Base-by-base conservation (phyloP, 2,797 vertebrate species). In the Phalanger gymnotis region DNA sequence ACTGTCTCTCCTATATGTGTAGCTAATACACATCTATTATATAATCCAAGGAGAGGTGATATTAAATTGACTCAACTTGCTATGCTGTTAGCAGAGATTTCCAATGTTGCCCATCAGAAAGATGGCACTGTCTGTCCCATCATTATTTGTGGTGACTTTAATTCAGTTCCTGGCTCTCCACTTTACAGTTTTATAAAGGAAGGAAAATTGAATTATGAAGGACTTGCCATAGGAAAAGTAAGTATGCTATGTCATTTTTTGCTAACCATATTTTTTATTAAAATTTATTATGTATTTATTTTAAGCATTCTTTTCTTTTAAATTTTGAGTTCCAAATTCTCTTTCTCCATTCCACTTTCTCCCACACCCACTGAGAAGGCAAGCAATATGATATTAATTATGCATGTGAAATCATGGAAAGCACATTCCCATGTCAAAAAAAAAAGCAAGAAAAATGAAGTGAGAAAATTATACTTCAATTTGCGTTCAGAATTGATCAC, bases 21-120 rank as follows among this genome's bases (percentile, higher is more conserved):
- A 47, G 99, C 99, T 97, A 99, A 99, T 94, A 99, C 99, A 0
- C 99, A 99, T 98, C 99, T 99, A 22, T 98, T 99, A 14, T 99
- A 99, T 97, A 99, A 99, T 98, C 99, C 99, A 4, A 99, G 99
- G 55, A 99, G 99, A 9, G 99, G 99, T 0, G 99, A 99, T 97
- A 99, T 99, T 98, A 99, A 99, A 91, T 99, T 99, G 97, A 99
- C 99, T 40, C 99, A 99, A 93, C 97, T 99, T 96, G 99, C 99
- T 30, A 99, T 99, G 98, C 99, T 99, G 5, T 97, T 99, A 97
- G 99, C 99, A 40, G 99, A 99, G 98, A 99, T 99, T 92, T 94
- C 98, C 61, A 99, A 96, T 1, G 96, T 99, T 96, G 98, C 99
- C 94, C 97, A 97, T 97, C 98, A 97, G 96, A 98, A 98, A 1